These are phyloP conservation scores for Drosophila simulans DNA, from an alignment of 1,140 invertebrate genomes.

Conservation along the genomic window DNA sequence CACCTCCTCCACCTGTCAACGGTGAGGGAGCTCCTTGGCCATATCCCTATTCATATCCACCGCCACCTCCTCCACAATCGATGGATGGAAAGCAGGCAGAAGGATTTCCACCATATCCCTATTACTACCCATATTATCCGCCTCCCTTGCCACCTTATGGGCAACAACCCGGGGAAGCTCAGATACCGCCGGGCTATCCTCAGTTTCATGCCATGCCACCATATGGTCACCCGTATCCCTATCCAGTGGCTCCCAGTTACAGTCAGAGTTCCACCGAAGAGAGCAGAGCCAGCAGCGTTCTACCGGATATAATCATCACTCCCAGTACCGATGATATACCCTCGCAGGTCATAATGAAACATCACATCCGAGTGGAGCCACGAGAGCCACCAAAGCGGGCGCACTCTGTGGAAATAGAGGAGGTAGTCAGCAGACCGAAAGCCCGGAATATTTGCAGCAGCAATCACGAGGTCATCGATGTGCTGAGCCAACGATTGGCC, in stretches of 20 bases:
- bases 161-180: constrained; percentile 25
- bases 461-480: constrained; percentile 73
- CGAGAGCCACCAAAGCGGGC: constrained; percentile 60
- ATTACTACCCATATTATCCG: constrained; percentile 74
- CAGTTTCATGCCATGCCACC: constrained; percentile 57
- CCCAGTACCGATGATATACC: constrained; percentile 80
- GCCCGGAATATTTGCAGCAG: constrained; percentile 57
- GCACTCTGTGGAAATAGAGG: constrained; percentile 76
- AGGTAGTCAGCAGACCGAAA: constrained; percentile 53
- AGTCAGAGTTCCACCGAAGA: constrained; percentile 69
- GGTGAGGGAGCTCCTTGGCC: constrained; percentile 45
- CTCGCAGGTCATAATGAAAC: constrained; percentile 75
- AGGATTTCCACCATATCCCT: constrained; percentile 63
- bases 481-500: constrained; percentile 64
- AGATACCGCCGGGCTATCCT: constrained; percentile 36
- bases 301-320: constrained; percentile 80
- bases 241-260: constrained; percentile 74
- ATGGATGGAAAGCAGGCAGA: constrained; percentile 52
- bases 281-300: constrained; percentile 71
- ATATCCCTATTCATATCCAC: constrained; percentile 68
- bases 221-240: constrained; percentile 66
- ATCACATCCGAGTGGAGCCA: constrained; percentile 73
- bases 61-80: constrained; percentile 47
- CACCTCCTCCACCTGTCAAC: constrained; percentile 31
- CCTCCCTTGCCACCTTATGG: constrained; percentile 56